Evolutionary conservation across 2,797 vertebrate species (phyloP).

Genomic region (Urosaurus nigricauda): DNA sequence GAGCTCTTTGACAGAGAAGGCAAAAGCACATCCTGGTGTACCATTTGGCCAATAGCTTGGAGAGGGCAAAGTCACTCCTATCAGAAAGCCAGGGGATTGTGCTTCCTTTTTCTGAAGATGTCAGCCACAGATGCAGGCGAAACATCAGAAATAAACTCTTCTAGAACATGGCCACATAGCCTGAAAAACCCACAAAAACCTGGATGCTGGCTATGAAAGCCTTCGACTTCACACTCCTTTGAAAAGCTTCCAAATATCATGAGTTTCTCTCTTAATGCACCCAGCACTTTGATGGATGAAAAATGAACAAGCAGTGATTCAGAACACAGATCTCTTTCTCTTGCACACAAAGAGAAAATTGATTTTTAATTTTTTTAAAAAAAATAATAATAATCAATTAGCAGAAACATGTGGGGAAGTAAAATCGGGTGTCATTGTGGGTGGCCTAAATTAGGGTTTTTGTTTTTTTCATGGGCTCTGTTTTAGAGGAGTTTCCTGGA

Average conservation of each 20-base stretch:
- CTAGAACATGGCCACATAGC: no score
- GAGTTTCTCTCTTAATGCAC: conserved; percentile 56
- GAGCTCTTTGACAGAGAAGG: no score
- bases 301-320: conserved; percentile 60
- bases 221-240: not conserved
- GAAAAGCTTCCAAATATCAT: conserved; percentile 59
- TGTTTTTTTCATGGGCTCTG: conserved; percentile 58
- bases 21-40: no score
- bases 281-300: conserved; percentile 45
- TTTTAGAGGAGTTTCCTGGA: conserved; percentile 80
- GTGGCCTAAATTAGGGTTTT: conserved; percentile 78
- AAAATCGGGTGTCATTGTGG: conserved; percentile 77
- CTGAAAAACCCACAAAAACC: no score
- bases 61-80: no score
- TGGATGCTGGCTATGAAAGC: no score
- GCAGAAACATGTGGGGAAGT: conserved; percentile 50
- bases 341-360: conserved; percentile 58
- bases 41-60: no score
- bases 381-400: conserved; percentile 74
- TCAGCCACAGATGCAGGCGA: no score
- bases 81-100: no score
- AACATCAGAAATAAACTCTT: no score
- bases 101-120: no score
- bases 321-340: conserved; percentile 51
- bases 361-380: conserved; percentile 20